Evolutionary conservation across 2,888 invertebrate species (phyloP).

Genomic region (Hoplodrina ambigua): DNA sequence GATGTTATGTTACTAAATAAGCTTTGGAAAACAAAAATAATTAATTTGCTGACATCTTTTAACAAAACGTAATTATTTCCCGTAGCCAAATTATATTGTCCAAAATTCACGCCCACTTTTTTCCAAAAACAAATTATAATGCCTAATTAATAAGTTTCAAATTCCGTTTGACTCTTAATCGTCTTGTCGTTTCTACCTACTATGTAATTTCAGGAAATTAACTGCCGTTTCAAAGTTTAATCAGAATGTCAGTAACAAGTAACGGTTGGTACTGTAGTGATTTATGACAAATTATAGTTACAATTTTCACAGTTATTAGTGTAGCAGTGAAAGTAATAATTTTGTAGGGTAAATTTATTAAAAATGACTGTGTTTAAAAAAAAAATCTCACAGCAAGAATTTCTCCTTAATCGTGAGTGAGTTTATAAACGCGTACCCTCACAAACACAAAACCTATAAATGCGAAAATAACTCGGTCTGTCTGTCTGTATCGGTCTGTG

Average conservation of each 20-base stretch:
- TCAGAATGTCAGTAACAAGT: slow-evolving; percentile 52
- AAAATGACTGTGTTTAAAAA: too few relatives aligned
- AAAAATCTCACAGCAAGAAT: too few relatives aligned
- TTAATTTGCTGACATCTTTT: background rate
- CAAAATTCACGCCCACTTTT: slow-evolving; percentile 8
- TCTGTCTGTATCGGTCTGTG: too few relatives aligned
- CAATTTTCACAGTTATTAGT: slow-evolving; percentile 19
- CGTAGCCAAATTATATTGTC: slow-evolving; percentile 5
- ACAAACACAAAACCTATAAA: too few relatives aligned
- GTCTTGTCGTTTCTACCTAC: slow-evolving; percentile 21
- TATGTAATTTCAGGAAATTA: slow-evolving; percentile 55
- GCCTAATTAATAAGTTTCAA: slow-evolving; percentile 22
- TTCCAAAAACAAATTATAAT: slow-evolving; percentile 9
- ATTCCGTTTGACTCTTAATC: slow-evolving; percentile 39
- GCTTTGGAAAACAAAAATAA: background rate
- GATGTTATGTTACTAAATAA: background rate
- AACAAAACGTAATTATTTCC: background rate
- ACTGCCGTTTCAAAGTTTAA: slow-evolving; percentile 40
- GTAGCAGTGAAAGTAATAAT: slow-evolving; percentile 1
- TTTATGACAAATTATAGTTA: slow-evolving; percentile 30
- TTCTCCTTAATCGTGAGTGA: too few relatives aligned
- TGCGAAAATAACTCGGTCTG: too few relatives aligned
- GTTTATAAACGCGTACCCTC: too few relatives aligned
- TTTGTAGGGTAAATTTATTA: background rate
- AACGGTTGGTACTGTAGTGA: slow-evolving; percentile 47